Evolutionary conservation across 2,113 vertebrate genomes (phyloP).

Genomic region (Lontra canadensis): DNA sequence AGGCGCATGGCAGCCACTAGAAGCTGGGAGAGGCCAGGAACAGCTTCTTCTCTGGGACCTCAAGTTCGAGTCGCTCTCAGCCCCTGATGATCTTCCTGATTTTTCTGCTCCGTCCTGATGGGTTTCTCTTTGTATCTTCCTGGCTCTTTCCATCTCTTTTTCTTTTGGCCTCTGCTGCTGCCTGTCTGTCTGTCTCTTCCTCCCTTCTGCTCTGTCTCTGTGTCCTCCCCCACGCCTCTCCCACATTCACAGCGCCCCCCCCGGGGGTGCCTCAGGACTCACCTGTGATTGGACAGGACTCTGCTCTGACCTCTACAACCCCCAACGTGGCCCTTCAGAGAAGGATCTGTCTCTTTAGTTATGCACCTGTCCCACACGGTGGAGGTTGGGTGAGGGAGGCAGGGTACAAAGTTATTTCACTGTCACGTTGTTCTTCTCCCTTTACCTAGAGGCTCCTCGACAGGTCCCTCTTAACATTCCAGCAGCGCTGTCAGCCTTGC

Average conservation of each 20-base stretch:
- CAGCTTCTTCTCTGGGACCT: background rate
- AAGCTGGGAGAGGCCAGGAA: background rate
- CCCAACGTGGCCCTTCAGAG: background rate
- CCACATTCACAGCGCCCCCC: background rate
- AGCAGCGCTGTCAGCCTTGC: constrained; percentile 31
- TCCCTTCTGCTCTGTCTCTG: background rate
- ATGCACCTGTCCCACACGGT: background rate
- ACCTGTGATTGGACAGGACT: background rate
- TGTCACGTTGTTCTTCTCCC: background rate
- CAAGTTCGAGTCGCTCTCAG: background rate
- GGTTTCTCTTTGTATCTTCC: background rate
- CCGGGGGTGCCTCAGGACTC: background rate
- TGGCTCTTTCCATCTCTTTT: background rate
- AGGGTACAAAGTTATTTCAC: constrained; percentile 41
- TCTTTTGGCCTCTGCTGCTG: background rate
- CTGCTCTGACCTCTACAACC: constrained; percentile 8
- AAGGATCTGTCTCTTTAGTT: constrained; percentile 39
- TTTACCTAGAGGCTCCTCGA: constrained; percentile 48
- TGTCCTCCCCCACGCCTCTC: background rate
- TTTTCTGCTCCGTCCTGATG: background rate
- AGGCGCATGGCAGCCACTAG: background rate
- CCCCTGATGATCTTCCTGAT: background rate
- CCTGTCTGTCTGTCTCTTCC: background rate
- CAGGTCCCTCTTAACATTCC: constrained; percentile 62
- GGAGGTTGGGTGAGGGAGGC: constrained; percentile 16